Evolutionary conservation across 2,888 invertebrate species (phyloP), one percentile per base, ranked within the genome.

Genomic region (Sinohyriopsis cumingii): DNA sequence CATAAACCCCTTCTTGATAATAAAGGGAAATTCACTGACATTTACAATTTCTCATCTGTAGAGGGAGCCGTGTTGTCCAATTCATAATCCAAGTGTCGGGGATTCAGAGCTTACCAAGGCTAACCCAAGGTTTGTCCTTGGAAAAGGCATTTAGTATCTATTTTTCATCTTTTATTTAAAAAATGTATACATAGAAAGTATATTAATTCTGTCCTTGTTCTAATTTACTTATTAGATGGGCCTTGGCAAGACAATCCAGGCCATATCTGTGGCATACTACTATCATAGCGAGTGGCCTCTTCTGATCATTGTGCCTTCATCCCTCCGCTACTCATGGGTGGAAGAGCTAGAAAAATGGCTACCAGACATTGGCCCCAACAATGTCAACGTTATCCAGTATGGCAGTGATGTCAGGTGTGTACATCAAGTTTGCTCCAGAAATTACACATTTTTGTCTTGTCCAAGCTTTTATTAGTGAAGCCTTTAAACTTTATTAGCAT

Each of bases 241-340:
- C 25, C 84, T 91, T 15, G 91, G 91, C 6, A 91, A 91, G 76
- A 89, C 89, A 3, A 64, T 89, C 19, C 89, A 89, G 68, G 89
- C 89, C 7, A 81, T 89, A 57, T 83, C 84, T 20, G 81, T 87
- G 15, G 87, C 89, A 1, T 86, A 81, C 67, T 86, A 82, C 72
- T 89, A 87, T 76, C 78, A 72, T 22, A 72, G 79, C 59, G 87
- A 88, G 63, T 89, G 89, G 89, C 89, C 89, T 5, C 72, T 88
- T 59, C 78, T 89, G 63, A 87, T 89, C 22, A 81, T 89, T 59
- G 87, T 88, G 18, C 89, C 89, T 0, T 86, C 89, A 9, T 87
- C 87, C 9, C 76, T 89, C 53, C 77, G 84, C 24, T 89, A 85
- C 72, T 82, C 82, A 57, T 89, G 89, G 89, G 82, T 88, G 55